phyloP scores from a whole-genome alignment of 2,888 invertebrate genomes.

The Tubulanus polymorphus region DNA sequence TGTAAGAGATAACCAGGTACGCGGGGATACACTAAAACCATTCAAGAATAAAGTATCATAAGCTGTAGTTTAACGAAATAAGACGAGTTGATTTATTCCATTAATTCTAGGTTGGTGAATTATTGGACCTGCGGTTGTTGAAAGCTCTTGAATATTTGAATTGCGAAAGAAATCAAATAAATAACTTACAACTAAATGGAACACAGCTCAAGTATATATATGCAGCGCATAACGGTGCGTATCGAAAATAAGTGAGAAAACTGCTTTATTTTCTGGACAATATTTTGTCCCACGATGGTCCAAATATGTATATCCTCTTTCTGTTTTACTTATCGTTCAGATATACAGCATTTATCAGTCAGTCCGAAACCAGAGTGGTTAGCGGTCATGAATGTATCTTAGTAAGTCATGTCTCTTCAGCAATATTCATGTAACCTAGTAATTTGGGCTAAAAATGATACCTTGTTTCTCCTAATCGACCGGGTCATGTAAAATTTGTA shows the following conservation, averaged over 20 bases:
- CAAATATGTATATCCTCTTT: conserved; percentile 2
- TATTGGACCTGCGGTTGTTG: conserved; percentile 52
- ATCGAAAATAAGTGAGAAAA: no score
- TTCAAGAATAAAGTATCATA: no score
- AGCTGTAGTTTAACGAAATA: no score
- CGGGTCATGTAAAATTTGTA: no score
- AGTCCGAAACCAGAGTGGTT: conserved; percentile 52
- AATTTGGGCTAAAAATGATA: no score
- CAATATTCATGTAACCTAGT: not conserved
- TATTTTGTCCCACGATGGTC: not conserved
- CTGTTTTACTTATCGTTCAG: conserved; percentile 23
- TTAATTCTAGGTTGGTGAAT: no score
- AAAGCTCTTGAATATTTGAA: conserved; percentile 51
- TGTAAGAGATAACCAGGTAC: conserved; percentile 50
- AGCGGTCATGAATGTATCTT: conserved; percentile 44
- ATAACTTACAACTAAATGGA: conserved; percentile 52
- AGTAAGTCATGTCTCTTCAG: conserved; percentile 38
- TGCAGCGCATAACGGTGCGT: conserved; percentile 51
- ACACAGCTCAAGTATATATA: conserved; percentile 50
- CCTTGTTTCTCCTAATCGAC: no score
- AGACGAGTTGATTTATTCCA: no score
- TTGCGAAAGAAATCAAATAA: conserved; percentile 52
- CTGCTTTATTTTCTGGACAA: conserved; percentile 2
- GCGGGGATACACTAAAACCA: no score
- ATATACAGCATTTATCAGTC: conserved; percentile 35